Evolutionary conservation across 2,888 invertebrate species (phyloP), one percentile per base, ranked within the genome.

Genomic region (Melinaea menophilus): DNA sequence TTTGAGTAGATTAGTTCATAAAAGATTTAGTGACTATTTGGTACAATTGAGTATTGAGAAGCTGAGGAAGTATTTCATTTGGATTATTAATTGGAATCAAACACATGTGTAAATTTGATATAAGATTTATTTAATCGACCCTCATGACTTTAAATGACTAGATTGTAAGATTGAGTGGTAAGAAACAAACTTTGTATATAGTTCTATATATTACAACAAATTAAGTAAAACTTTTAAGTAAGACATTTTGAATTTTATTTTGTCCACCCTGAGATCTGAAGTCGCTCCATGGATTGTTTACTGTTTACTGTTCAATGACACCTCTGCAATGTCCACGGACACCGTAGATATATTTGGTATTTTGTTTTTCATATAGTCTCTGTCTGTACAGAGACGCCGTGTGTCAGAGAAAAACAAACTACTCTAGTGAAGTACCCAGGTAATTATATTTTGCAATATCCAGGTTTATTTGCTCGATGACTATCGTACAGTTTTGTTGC

Each of bases 201-300:
- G 82, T 87, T 88, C 85, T 86, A 80, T 85, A 88, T 88, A 88
- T 85, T 88, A 86, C 80, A 78, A 75, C 78, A 81, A 81, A 82
- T 82, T 87, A 90, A 89, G 88, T 86, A 91, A 89, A 91, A 84
- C 86, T 89, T 87, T 88, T 87, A 88, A 88, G 87, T 87, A 86
- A 88, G 76, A 85, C 83, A 83, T 76, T 72, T 74, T 79, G 87
- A 79, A 85, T 90, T 90, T 90, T 80, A 88, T 90, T 89, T 88
- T 64, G 59, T 66, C 60, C 69, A 76, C 82, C 90, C 91, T 91
- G 92, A 92, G 88, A 88, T 89, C 88, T 88, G 88, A 88, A 85
- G 79, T 80, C 66, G 67, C 70, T 68, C 68, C 63, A 63, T 59
- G 63, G 63, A 60, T 63, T 63, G 57, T 55, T 57, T 60, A 22